Percentiles rank a stretch among this genome's conserved stretches.
Evolutionary conservation across 2,888 invertebrate genomes (phyloP).

Genomic region (Lepidocyrtinus sp.): DNA sequence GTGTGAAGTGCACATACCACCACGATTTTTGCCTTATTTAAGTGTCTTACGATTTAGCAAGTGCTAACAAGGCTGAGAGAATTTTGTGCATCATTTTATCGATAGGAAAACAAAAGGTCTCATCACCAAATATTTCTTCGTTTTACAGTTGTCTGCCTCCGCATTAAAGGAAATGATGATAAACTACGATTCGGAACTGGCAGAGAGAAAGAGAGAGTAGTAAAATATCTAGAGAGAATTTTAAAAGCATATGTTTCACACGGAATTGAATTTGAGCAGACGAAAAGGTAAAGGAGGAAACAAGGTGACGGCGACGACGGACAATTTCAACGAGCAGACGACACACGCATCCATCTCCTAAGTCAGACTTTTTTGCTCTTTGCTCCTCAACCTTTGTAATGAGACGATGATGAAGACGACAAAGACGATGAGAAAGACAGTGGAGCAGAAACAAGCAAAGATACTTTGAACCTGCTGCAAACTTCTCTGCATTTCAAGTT

Average conservation of each 20-base stretch:
- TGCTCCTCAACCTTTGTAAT: conserved; percentile 15
- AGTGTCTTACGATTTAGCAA: not conserved
- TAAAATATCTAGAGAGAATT: conserved; percentile 4
- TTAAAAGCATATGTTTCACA: conserved; percentile 46
- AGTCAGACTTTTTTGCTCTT: conserved; percentile 21
- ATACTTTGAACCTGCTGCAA: not conserved
- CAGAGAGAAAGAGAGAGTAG: not conserved
- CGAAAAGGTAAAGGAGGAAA: conserved; percentile 58
- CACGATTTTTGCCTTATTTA: not conserved
- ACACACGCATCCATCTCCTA: conserved; percentile 40
- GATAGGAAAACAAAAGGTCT: conserved; percentile 41
- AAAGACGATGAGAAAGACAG: conserved; percentile 45
- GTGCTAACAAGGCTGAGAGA: conserved; percentile 18
- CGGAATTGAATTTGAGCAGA: conserved; percentile 54
- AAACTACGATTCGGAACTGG: no score
- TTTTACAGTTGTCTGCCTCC: not conserved
- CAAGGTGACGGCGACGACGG: conserved; percentile 53
- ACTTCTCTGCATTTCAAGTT: not conserved
- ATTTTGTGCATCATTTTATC: conserved; percentile 26
- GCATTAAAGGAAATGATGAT: not conserved
- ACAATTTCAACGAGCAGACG: conserved; percentile 52
- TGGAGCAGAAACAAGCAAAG: conserved; percentile 37
- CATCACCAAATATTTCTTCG: conserved; percentile 19
- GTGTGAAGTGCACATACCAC: not conserved
- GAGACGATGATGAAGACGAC: conserved; percentile 26